Conservation (phyloP, 2,888 invertebrate genomes). For the Rhimphoctona megacephalus region DNA sequence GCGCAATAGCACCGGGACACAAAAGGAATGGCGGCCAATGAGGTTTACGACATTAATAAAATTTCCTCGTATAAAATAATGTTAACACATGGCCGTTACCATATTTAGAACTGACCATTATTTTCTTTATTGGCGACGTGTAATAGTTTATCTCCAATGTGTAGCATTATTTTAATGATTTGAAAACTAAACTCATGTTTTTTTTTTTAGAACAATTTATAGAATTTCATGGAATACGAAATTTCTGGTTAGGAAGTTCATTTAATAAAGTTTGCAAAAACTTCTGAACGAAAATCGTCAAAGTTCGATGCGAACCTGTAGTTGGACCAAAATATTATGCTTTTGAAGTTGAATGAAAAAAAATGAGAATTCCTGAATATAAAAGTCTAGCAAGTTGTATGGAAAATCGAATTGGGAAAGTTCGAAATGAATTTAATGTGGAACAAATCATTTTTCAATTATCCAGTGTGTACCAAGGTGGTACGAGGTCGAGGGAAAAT, state of each 20-base stretch:
- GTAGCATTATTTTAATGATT: background rate
- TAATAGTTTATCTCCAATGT: background rate
- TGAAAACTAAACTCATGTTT: background rate
- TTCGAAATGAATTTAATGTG: slow-evolving; percentile 18
- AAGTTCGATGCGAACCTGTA: background rate
- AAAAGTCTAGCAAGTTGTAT: background rate
- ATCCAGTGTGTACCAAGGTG: slow-evolving; percentile 39
- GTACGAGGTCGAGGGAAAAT: slow-evolving; percentile 48
- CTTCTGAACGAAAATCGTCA: background rate
- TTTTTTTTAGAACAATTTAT: background rate
- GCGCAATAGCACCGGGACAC: background rate
- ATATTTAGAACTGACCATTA: background rate
- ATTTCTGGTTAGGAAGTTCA: background rate
- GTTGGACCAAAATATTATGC: background rate
- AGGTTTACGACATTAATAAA: slow-evolving; percentile 18
- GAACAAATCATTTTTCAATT: slow-evolving; percentile 44
- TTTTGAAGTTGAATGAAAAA: background rate
- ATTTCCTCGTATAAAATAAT: background rate
- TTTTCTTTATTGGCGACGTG: background rate
- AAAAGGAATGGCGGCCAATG: slow-evolving; percentile 1
- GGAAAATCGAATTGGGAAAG: slow-evolving; percentile 6
- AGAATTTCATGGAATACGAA: background rate
- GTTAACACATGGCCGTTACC: background rate
- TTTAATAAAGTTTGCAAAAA: background rate
- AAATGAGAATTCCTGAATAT: background rate